These are phyloP conservation scores for Periparus ater DNA, from an alignment of 2,797 vertebrate species.

Conservation along the genomic window DNA sequence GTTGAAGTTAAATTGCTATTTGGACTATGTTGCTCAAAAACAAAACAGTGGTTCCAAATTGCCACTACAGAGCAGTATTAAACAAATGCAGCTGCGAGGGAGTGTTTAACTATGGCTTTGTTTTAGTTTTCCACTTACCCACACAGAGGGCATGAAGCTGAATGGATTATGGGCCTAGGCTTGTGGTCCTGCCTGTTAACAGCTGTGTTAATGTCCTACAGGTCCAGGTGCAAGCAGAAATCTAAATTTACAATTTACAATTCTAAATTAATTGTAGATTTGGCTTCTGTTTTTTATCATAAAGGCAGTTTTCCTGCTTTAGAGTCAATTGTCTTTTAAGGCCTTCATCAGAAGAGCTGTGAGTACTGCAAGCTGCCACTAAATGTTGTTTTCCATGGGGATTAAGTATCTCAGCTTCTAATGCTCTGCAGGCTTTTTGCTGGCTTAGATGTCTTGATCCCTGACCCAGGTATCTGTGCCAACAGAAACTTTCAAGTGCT, in stretches of 20 bases:
- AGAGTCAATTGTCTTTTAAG: background rate
- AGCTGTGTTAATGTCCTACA: background rate
- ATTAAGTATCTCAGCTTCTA: background rate
- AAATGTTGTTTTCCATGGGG: background rate
- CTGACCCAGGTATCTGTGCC: background rate
- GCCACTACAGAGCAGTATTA: background rate
- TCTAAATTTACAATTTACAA: too few relatives aligned
- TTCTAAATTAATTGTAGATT: background rate
- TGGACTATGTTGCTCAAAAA: background rate
- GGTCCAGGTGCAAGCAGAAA: background rate
- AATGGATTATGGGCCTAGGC: background rate
- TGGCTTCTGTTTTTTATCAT: background rate
- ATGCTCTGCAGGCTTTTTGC: background rate
- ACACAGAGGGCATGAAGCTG: background rate
- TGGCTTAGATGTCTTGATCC: background rate
- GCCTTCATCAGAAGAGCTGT: background rate
- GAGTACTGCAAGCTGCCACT: background rate
- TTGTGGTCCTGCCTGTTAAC: background rate
- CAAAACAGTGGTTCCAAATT: background rate
- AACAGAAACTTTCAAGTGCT: slow-evolving; percentile 35
- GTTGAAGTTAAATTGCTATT: background rate
- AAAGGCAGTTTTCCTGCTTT: background rate
- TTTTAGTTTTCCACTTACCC: background rate
- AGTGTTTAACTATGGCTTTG: background rate
- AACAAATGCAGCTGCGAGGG: background rate